Evolutionary conservation across 1,140 invertebrate genomes (phyloP).

Genomic region (Thaumetopoea pityocampa): DNA sequence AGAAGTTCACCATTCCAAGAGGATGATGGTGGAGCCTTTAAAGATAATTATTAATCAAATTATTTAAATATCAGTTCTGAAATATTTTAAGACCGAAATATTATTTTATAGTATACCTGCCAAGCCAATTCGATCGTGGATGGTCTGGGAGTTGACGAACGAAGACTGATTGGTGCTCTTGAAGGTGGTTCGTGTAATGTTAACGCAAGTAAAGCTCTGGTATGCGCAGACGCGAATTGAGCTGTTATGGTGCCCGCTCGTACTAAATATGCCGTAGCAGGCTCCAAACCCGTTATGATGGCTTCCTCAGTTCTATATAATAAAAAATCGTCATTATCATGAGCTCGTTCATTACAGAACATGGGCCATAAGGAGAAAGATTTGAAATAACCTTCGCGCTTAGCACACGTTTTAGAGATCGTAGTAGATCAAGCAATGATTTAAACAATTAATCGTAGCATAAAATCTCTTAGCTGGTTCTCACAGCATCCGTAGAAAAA

Average conservation of each 20-base stretch:
- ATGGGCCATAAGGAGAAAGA: too few species aligned
- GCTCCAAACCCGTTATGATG: conserved; percentile 79
- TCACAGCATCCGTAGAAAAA: too few species aligned
- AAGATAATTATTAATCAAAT: neutral
- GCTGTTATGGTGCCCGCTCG: conserved; percentile 73
- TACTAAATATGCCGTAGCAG: conserved; percentile 87
- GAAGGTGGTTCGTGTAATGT: conserved; percentile 62
- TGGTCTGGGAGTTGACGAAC: conserved; percentile 46
- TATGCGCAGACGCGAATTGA: conserved; percentile 63
- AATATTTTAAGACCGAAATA: too few species aligned
- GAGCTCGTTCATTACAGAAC: too few species aligned
- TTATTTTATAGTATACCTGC: conserved; percentile 39
- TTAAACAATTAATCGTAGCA: too few species aligned
- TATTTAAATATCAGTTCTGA: too few species aligned
- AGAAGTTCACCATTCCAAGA: conserved; percentile 89
- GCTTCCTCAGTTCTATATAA: conserved; percentile 59
- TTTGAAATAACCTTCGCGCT: too few species aligned
- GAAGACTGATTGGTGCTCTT: conserved; percentile 46
- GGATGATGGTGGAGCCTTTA: conserved; percentile 81
- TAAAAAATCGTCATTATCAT: too few species aligned
- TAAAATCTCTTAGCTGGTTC: too few species aligned
- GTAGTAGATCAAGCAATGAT: too few species aligned
- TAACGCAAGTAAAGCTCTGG: conserved; percentile 53
- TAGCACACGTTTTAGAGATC: too few species aligned
- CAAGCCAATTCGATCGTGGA: conserved; percentile 57